Base-by-base conservation (phyloP, 2,888 invertebrate genomes). In the Heliconius cydno region DNA sequence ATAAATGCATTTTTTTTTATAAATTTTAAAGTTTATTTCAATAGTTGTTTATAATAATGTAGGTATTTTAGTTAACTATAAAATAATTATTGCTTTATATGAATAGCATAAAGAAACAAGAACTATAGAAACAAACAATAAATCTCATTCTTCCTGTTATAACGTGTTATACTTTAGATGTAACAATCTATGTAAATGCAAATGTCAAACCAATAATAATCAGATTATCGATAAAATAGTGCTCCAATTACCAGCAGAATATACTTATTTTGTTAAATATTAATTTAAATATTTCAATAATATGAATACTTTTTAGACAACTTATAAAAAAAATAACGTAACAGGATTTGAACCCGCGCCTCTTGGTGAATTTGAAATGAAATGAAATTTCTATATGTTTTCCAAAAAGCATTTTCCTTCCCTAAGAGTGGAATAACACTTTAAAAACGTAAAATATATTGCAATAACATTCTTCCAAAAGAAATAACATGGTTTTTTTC, bases 121-220 rank as follows among this genome's bases (percentile, higher is more conserved):
- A 41, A 41, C 41, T 41, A 41, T 41, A 73, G 52, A 52, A 57
- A 30, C 30, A 28, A 73, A 57, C 30, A 6, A 46, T 38, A 72
- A 57, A 73, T 60, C 13, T n/a, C 15, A 73, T 57, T 72, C 30
- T 73, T 73, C 34, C 34, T 73, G 34, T 57, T 73, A 38, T n/a
- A 25, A 60, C 13, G n/a, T 73, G 60, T 38, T 34, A 34, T 34
- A 60, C n/a, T 60, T 60, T 25, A 60, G 34, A 3, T 19, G 19
- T 52, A 52, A 52, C 7, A 19, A 38, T 38, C 30, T 22, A 34
- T 73, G 30, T 57, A 57, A 30, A 73, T 60, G 46, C 9, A n/a
- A 30, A n/a, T 46, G 46, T 52, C 28, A 52, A 28, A 46, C 12
- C 4, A 28, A 12, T 71, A 10, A 71, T 34, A 72, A 25, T 63